Base-by-base conservation (phyloP, 1,140 invertebrate species). In the Globodera rostochiensis region DNA sequence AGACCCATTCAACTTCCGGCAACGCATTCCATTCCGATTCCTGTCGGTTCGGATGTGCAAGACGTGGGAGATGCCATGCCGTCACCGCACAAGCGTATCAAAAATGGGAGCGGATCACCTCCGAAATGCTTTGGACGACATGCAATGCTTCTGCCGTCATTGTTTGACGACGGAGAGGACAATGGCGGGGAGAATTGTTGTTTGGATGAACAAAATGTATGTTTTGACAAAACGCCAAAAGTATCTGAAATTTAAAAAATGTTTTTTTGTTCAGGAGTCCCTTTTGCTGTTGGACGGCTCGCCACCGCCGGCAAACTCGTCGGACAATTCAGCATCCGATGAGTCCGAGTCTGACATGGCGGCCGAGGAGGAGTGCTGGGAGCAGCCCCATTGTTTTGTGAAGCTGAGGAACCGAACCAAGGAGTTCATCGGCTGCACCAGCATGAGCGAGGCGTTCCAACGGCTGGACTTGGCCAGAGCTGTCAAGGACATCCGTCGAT, bases 381-480 rank as follows among this genome's bases (percentile, higher is more conserved):
- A 95, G 84, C 94, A 94, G 86, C 95, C 95, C 84, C 94, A 96
- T 91, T 96, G 95, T 92, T 95, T 95, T 90, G 95, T 96, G 86
- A 96, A 95, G 69, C 93, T 95, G 82, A 95, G 95, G 91, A 78
- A 78, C 49, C 95, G 94, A 88, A 95, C 95, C 75, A 93, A 94
- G 91, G 95, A 96, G 94, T 96, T 96, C 88, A 95, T 95, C 81
- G 95, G 95, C 67, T 96, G 96, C 90, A 97, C 97, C 90, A 95
- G 95, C 73, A 92, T 99, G 60, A 95, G 94, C 86, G 97, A 98
- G 91, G 96, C 95, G 3, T 94, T 99, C 21, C 94, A 95, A 88
- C 93, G 95, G 80, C 91, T 98, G 66, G 96, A 98, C 91, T 96
- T 98, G 91, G 93, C 94, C 77, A 95, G 94, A 81, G 96, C 96